Conservation (phyloP, 2,113 vertebrate species). For the Vulpes ferrilata region DNA sequence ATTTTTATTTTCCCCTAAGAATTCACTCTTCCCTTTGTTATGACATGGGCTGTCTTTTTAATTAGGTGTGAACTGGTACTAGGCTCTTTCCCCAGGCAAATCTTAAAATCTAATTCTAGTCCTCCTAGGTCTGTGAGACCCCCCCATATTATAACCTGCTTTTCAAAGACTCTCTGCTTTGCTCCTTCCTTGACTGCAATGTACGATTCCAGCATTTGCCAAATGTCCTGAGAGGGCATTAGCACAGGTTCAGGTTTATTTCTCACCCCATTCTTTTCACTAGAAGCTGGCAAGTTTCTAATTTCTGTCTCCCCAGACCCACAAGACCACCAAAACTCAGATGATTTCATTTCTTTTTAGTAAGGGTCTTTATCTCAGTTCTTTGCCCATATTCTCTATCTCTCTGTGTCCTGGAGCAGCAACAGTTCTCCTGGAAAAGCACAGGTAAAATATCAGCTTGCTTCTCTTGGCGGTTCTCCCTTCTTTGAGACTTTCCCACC, state of each 20-base stretch:
- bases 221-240: not conserved
- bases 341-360: not conserved
- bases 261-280: no score
- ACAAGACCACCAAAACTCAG: not conserved
- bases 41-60: not conserved
- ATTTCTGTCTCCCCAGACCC: not conserved
- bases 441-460: not conserved
- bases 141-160: not conserved
- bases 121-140: not conserved
- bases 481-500: not conserved
- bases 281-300: not conserved
- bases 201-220: not conserved
- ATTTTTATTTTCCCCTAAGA: not conserved
- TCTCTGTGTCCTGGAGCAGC: not conserved
- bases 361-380: not conserved
- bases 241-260: not conserved
- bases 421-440: not conserved
- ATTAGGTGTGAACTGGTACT: not conserved
- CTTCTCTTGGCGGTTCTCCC: not conserved
- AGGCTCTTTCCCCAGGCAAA: not conserved
- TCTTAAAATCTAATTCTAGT: not conserved
- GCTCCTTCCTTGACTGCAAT: not conserved
- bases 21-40: not conserved
- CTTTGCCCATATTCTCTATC: not conserved
- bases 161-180: not conserved